These are phyloP conservation scores for Ganaspis brasiliensis DNA, from an alignment of 2,888 invertebrate genomes.

Conservation along the genomic window DNA sequence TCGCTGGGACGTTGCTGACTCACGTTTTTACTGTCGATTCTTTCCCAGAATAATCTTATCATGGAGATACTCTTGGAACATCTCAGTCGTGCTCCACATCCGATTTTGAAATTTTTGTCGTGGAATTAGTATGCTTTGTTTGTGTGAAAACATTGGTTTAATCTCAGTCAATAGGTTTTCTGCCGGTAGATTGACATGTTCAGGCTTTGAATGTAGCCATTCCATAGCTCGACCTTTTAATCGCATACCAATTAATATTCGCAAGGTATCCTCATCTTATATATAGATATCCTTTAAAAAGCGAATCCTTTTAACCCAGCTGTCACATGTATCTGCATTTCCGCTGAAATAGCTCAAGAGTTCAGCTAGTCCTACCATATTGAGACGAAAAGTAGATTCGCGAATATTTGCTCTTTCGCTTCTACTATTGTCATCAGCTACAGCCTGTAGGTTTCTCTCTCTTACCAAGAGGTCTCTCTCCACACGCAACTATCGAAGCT, in stretches of 20 bases:
- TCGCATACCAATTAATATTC: conserved; percentile 23
- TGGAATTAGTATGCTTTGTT: not conserved
- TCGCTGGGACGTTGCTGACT: too few species aligned
- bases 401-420: too few species aligned
- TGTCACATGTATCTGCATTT: conserved; percentile 31
- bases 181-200: conserved; percentile 6
- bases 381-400: not conserved
- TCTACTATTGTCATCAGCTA: too few species aligned
- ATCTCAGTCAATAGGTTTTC: conserved; percentile 2
- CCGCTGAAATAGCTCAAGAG: conserved; percentile 20
- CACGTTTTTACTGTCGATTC: too few species aligned
- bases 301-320: conserved; percentile 28
- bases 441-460: too few species aligned
- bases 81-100: not conserved
- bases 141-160: conserved; percentile 30
- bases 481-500: not conserved
- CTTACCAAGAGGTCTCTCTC: not conserved
- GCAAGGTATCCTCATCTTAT: conserved; percentile 3
- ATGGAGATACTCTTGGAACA: conserved; percentile 29
- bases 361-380: not conserved
- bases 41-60: conserved; percentile 23
- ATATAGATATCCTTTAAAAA: conserved; percentile 15
- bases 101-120: conserved; percentile 36
- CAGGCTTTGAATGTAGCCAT: conserved; percentile 29
- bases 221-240: conserved; percentile 21